Conservation (phyloP, 2,113 vertebrate genomes). For the Odocoileus hemionus region DNA sequence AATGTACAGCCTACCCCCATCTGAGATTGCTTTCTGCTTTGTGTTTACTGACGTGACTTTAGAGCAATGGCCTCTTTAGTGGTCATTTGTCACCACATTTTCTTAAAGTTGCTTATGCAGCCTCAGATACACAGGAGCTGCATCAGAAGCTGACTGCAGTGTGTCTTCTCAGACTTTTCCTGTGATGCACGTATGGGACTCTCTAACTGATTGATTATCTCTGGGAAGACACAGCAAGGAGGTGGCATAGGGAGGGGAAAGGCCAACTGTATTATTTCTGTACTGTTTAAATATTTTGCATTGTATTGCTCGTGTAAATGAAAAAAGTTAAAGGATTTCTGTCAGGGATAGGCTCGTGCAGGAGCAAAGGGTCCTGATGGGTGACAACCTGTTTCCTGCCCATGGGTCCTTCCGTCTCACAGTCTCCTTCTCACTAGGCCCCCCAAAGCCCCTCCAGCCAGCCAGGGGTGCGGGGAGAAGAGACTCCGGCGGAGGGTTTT, state of each 20-base stretch:
- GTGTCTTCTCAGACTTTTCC: not conserved
- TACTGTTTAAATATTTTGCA: not conserved
- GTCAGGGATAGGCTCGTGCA: not conserved
- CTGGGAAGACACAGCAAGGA: not conserved
- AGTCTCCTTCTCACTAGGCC: no score
- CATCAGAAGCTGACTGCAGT: no score
- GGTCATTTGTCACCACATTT: not conserved
- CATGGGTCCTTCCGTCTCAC: no score
- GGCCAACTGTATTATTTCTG: not conserved
- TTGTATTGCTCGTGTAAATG: not conserved
- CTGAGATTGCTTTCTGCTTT: not conserved
- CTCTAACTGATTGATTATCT: no score
- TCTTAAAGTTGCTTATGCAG: not conserved
- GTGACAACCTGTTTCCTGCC: not conserved
- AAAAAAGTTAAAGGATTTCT: not conserved
- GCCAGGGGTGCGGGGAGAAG: not conserved
- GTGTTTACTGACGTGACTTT: not conserved
- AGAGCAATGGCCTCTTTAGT: not conserved
- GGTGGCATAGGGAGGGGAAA: not conserved
- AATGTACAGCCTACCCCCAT: not conserved
- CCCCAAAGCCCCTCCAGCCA: rapidly evolving
- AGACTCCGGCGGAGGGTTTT: not conserved
- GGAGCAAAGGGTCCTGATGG: not conserved
- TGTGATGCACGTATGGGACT: not conserved
- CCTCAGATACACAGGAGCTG: not conserved